These are phyloP conservation scores for Ephestia elutella DNA, from an alignment of 1,140 invertebrate genomes.

Conservation along the genomic window DNA sequence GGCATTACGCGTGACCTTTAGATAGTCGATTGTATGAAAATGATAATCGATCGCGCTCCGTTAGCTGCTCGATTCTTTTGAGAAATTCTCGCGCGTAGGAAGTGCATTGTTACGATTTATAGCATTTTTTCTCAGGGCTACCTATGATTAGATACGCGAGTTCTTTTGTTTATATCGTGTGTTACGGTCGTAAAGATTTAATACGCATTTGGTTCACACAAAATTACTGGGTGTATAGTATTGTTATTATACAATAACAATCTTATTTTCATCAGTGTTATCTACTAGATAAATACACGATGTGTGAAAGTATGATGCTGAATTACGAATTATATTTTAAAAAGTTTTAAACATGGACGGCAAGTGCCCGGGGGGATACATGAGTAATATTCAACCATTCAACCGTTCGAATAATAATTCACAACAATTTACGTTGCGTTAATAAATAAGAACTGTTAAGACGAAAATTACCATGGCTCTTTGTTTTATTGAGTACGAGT, in stretches of 20 bases:
- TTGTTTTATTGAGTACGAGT: neutral
- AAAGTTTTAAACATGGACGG: neutral
- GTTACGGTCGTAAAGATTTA: neutral
- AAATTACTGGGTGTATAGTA: neutral
- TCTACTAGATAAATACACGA: neutral
- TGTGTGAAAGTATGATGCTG: neutral
- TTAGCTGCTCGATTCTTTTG: conserved; percentile 41
- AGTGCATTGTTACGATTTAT: conserved; percentile 19
- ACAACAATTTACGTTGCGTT: neutral
- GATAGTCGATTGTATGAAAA: conserved; percentile 63
- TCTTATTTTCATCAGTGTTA: neutral
- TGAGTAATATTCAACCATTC: neutral
- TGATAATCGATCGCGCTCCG: conserved; percentile 60
- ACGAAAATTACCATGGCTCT: neutral
- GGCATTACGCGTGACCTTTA: conserved; percentile 69
- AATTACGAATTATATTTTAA: neutral
- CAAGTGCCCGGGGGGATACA: neutral
- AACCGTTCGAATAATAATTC: neutral
- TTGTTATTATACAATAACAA: neutral
- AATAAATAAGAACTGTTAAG: neutral
- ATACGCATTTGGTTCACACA: neutral
- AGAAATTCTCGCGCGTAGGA: conserved; percentile 29
- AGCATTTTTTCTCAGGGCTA: conserved; percentile 1
- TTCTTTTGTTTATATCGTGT: conserved; percentile 1
- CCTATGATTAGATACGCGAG: neutral